phyloP scores from a whole-genome alignment of 2,113 vertebrate genomes.

The Pandion haliaetus region DNA sequence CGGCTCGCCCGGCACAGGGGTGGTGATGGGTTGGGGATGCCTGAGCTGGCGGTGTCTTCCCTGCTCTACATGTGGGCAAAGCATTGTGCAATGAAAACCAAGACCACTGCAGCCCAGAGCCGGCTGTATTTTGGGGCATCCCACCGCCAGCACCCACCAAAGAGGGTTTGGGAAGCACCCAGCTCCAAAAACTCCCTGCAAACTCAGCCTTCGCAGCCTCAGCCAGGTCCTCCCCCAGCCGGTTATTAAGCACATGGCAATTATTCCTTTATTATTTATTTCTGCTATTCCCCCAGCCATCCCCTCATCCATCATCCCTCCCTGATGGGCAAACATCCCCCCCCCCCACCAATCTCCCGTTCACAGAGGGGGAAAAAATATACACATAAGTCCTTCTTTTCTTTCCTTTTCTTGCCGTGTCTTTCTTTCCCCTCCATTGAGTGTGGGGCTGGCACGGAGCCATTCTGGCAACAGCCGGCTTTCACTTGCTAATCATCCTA shows the following conservation, averaged over 20 bases:
- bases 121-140: neutral
- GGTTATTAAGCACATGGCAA: neutral
- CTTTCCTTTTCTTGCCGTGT: constrained; percentile 41
- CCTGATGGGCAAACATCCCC: constrained; percentile 45
- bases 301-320: constrained; percentile 46
- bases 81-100: rapidly evolving
- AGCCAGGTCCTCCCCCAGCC: neutral
- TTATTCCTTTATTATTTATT: constrained; percentile 47
- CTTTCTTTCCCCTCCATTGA: constrained; percentile 65
- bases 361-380: constrained; percentile 44
- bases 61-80: rapidly evolving
- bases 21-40: neutral
- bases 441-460: constrained; percentile 48
- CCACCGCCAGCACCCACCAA: neutral
- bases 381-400: constrained; percentile 58
- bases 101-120: neutral
- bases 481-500: constrained; percentile 84
- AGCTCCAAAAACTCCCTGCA: neutral
- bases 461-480: constrained; percentile 71
- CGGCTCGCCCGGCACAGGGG: neutral
- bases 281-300: neutral
- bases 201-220: neutral
- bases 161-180: neutral
- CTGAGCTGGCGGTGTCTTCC: rapidly evolving
- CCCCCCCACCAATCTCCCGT: constrained; percentile 56